phyloP scores from a whole-genome alignment of 2,888 invertebrate genomes.

The Glaucopsyche alexis region DNA sequence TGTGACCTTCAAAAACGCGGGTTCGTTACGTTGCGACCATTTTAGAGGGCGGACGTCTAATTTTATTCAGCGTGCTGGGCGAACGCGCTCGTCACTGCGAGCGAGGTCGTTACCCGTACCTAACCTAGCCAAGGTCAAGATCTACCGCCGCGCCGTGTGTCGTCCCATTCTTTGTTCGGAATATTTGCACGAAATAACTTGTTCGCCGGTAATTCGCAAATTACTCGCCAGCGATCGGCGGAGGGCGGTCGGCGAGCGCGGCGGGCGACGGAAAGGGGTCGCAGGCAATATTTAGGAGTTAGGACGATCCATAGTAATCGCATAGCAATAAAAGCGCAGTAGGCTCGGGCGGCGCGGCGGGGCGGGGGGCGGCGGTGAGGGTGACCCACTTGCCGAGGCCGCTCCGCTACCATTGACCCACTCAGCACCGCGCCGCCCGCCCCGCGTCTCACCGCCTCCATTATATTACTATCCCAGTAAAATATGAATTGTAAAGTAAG shows the following conservation, averaged over 20 bases:
- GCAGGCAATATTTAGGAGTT: slow-evolving; percentile 26
- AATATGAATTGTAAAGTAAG: no score
- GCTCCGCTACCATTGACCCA: slow-evolving; percentile 54
- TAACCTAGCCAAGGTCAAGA: slow-evolving; percentile 45
- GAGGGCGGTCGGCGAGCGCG: background rate
- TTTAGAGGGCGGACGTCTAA: slow-evolving; percentile 29
- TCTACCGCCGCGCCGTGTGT: slow-evolving; percentile 35
- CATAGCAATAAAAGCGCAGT: slow-evolving; percentile 46
- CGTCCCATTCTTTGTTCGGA: slow-evolving; percentile 30
- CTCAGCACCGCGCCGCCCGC: slow-evolving; percentile 38
- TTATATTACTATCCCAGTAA: background rate
- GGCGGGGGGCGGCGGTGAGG: slow-evolving; percentile 32
- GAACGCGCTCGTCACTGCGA: slow-evolving; percentile 34
- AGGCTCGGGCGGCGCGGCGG: slow-evolving; percentile 39
- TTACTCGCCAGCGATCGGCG: background rate
- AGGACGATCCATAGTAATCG: slow-evolving; percentile 41
- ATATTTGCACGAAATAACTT: background rate
- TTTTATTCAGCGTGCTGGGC: slow-evolving; percentile 30
- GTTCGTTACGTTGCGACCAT: slow-evolving; percentile 9
- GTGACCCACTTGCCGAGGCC: slow-evolving; percentile 46
- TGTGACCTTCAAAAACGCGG: slow-evolving; percentile 7
- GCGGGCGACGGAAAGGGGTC: slow-evolving; percentile 29
- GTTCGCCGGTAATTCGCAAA: background rate
- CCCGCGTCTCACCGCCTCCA: slow-evolving; percentile 32
- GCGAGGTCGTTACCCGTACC: slow-evolving; percentile 41